phyloP scores from a whole-genome alignment of 2,797 vertebrate genomes.

The Clarias platycephalus region DNA sequence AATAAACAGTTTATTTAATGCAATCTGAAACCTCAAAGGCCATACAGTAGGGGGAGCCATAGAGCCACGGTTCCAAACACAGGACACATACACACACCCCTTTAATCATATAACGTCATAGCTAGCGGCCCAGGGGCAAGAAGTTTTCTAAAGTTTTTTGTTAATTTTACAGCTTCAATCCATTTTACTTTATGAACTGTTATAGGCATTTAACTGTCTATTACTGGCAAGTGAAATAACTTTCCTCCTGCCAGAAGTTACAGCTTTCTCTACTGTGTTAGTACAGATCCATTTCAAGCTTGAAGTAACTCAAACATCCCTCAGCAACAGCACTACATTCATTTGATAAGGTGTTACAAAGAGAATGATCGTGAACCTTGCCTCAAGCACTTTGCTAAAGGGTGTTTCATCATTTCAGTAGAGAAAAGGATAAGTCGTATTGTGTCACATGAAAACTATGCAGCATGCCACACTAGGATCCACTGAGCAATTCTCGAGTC shows the following conservation, averaged over 20 bases:
- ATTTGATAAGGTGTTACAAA: neutral
- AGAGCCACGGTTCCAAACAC: neutral
- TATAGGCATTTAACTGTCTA: neutral
- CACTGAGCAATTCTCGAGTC: conserved; percentile 13
- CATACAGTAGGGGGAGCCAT: conserved; percentile 4
- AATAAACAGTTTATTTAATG: neutral
- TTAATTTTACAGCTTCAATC: neutral
- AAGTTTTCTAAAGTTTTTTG: neutral
- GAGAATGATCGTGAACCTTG: conserved; percentile 19
- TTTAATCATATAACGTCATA: neutral
- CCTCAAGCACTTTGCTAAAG: neutral
- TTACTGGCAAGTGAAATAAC: neutral
- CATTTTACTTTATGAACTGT: neutral
- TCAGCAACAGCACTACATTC: neutral
- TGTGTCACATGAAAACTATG: conserved; percentile 47
- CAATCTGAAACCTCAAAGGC: neutral
- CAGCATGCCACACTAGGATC: conserved; percentile 25
- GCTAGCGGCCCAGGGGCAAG: neutral
- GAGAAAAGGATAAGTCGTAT: conserved; percentile 39
- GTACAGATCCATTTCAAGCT: neutral
- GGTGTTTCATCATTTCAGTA: conserved; percentile 34
- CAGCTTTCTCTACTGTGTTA: neutral
- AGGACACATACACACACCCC: neutral
- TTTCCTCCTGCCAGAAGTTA: neutral
- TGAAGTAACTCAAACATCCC: neutral